Base-by-base conservation (phyloP, 2,113 vertebrate species). In the Willisornis vidua region DNA sequence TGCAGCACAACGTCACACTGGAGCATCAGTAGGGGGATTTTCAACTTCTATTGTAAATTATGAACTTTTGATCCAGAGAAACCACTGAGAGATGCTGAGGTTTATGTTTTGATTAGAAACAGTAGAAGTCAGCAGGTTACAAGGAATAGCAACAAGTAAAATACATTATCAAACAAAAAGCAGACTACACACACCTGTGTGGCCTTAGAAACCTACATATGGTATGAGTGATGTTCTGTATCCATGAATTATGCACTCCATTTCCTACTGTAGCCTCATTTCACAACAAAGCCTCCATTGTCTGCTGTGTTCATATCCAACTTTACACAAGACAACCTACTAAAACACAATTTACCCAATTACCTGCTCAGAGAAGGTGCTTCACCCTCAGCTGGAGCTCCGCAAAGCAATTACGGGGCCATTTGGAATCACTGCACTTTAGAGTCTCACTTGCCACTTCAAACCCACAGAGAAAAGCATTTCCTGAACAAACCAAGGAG, bases 301-400 rank as follows among this genome's bases (percentile, higher is more conserved):
- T 73, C 45, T 65, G 39, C 31, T 68, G 23, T 39, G 29, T 59
- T 87, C n/a, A 16, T 51, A 87, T 59, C 67, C 62, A 73, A 76
- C 85, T 85, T 86, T 28, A 89, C 63, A 65, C 39, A 67, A 49
- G 86, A 80, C 43, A 78, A 92, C 10, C 72, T 78, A 92, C 39
- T 92, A 75, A 87, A 92, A 79, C 66, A 45, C 90, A 57, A 86
- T 73, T 91, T 72, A 85, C 31, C 54, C 89, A 82, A 92, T 93
- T 91, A 93, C 31, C 49, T 87, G 54, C 75, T 91, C 75, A 88
- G 83, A 94, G 55, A 80, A 92, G 75, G 82, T 83, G 79, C 66
- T 4, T 79, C 82, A 95, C 90, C 88, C 75, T 75, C 55, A 1
- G 14, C 20, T 83, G 75, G 93, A 80, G 78, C 55, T 85, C 74